These are phyloP conservation scores for Diaperis boleti DNA, from an alignment of 2,888 invertebrate genomes.

Conservation along the genomic window DNA sequence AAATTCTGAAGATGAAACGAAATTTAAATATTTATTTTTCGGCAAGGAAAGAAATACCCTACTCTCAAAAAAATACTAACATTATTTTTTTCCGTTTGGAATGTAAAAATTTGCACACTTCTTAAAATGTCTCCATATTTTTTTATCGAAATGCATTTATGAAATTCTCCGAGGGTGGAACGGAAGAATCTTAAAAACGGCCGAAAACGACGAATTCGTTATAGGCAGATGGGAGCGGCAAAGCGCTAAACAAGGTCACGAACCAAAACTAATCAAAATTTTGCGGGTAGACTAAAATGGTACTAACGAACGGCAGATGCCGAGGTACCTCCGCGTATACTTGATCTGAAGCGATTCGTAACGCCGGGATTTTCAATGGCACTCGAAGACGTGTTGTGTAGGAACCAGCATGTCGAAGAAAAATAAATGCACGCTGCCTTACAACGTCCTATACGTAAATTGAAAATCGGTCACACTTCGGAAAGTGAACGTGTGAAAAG, in stretches of 20 bases:
- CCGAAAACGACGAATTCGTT: conserved; percentile 57
- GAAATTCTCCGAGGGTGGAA: background rate
- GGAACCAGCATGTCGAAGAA: conserved; percentile 25
- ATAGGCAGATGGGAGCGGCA: conserved; percentile 60
- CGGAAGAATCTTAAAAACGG: conserved; percentile 12
- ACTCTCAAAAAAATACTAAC: no score
- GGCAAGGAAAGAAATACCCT: no score
- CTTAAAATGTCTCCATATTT: no score
- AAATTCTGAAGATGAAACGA: no score
- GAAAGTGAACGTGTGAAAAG: background rate
- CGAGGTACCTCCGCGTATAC: conserved; percentile 46
- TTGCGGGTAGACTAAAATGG: conserved; percentile 56
- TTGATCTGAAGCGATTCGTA: conserved; percentile 56
- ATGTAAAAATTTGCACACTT: no score
- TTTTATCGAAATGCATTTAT: background rate
- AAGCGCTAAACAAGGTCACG: conserved; percentile 56
- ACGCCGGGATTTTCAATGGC: conserved; percentile 59
- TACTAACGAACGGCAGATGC: conserved; percentile 55
- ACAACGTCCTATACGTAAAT: background rate
- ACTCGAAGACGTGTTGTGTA: conserved; percentile 49
- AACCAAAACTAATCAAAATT: conserved; percentile 62
- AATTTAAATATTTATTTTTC: no score
- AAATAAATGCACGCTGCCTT: background rate
- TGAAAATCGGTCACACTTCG: conserved; percentile 1
- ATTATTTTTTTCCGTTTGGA: no score